phyloP scores from a whole-genome alignment of 2,888 invertebrate species.

The Drosophila neoperkinsi region DNA sequence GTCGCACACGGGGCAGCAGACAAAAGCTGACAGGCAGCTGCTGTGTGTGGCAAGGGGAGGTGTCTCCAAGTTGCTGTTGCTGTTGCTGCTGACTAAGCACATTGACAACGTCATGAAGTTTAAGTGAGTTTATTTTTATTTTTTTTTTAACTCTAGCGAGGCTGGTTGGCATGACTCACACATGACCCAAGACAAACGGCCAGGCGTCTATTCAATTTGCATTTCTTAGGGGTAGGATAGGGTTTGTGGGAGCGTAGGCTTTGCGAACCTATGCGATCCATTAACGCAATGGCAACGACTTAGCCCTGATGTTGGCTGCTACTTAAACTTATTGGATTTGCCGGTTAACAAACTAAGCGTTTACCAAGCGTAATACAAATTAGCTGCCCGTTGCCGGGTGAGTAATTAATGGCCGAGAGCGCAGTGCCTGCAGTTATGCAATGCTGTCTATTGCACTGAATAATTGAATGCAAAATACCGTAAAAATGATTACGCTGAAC shows the following conservation, averaged over 20 bases:
- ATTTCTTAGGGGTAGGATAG: conserved; percentile 35
- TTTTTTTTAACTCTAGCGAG: conserved; percentile 46
- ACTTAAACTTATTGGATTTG: conserved; percentile 72
- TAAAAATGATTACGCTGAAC: conserved; percentile 57
- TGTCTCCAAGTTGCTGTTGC: conserved; percentile 34
- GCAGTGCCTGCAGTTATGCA: conserved; percentile 36
- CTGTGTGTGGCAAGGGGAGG: not conserved
- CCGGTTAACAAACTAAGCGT: conserved; percentile 71
- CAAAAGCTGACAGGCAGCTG: conserved; percentile 18
- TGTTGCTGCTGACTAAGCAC: conserved; percentile 69
- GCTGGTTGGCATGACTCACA: conserved; percentile 54
- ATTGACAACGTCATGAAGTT: conserved; percentile 65
- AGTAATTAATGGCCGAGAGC: conserved; percentile 41
- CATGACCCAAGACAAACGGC: conserved; percentile 20
- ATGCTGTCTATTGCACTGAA: conserved; percentile 1
- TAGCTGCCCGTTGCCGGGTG: conserved; percentile 46
- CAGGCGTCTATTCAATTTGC: conserved; percentile 54
- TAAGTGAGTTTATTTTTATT: conserved; percentile 62
- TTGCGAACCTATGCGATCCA: conserved; percentile 9
- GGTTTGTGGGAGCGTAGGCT: not conserved
- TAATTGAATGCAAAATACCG: conserved; percentile 43
- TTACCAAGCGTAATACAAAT: conserved; percentile 46
- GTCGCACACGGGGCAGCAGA: conserved; percentile 20
- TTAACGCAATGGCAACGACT: conserved; percentile 40
- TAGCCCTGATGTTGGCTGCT: conserved; percentile 18